A percentile compares a stretch with the other conserved stretches of the same genome.
phyloP scores from a whole-genome alignment of 2,113 vertebrate species.

The Probosciger aterrimus region DNA sequence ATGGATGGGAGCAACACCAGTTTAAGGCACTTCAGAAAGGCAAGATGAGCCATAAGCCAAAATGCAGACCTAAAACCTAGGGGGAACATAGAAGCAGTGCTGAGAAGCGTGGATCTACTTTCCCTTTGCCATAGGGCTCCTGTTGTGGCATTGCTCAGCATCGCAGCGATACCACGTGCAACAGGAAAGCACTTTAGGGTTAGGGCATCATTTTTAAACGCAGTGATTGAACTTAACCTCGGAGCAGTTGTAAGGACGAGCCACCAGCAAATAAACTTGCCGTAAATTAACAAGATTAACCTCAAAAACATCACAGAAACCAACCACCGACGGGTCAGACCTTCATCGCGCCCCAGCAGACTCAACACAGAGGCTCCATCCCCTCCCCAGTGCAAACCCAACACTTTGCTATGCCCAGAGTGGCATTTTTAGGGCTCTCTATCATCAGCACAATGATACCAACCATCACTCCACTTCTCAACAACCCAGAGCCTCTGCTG shows the following conservation, averaged over 20 bases:
- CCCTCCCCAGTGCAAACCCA: accelerated
- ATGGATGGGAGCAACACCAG: background rate
- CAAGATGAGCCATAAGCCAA: background rate
- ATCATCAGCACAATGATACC: accelerated
- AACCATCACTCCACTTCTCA: background rate
- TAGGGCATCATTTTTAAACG: background rate
- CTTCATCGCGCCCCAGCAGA: accelerated
- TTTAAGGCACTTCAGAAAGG: background rate
- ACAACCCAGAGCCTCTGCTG: background rate
- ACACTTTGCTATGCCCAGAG: background rate
- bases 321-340: accelerated
- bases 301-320: background rate
- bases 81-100: background rate
- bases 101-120: background rate
- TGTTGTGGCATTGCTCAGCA: accelerated
- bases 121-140: background rate
- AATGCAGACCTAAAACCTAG: background rate
- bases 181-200: accelerated
- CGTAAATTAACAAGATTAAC: background rate
- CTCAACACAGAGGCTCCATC: background rate
- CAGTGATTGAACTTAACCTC: background rate
- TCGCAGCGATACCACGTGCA: accelerated
- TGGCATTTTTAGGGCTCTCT: background rate
- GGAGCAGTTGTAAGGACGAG: background rate
- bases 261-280: background rate